Conservation (phyloP, 2,888 invertebrate species). For the Drosophila greeni region DNA sequence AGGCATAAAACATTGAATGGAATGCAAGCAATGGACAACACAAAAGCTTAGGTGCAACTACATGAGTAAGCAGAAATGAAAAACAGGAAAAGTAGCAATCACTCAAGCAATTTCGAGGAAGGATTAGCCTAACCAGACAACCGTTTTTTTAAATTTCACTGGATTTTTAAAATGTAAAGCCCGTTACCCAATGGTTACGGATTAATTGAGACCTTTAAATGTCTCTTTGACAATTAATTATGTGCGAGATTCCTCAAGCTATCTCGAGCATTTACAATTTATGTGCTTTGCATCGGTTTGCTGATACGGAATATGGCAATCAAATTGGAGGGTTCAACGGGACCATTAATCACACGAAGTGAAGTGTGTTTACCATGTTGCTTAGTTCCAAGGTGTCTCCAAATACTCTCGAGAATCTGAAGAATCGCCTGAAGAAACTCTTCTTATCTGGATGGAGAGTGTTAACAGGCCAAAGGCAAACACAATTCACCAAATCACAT, state of each 20-base stretch:
- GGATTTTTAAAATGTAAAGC: background rate
- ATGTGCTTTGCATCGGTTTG: constrained; percentile 11
- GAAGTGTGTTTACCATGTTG: constrained; percentile 11
- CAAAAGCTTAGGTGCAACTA: constrained; percentile 27
- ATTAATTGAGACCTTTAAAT: background rate
- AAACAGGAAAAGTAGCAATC: background rate
- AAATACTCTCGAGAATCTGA: constrained; percentile 6
- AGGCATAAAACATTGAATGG: constrained; percentile 19
- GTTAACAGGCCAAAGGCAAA: constrained; percentile 10
- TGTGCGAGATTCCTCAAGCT: background rate
- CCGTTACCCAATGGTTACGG: background rate
- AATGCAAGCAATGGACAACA: constrained; percentile 31
- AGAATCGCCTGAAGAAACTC: constrained; percentile 9
- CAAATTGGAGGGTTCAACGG: constrained; percentile 34
- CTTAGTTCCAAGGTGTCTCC: constrained; percentile 21
- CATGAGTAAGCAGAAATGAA: background rate
- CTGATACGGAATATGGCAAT: constrained; percentile 33
- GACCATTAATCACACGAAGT: constrained; percentile 25
- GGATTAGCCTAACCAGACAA: background rate
- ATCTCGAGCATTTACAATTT: constrained; percentile 27
- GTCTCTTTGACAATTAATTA: constrained; percentile 18
- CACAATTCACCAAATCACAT: constrained; percentile 3
- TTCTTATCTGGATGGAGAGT: constrained; percentile 34
- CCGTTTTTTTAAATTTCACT: background rate
- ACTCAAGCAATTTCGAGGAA: background rate